These are phyloP conservation scores for Melangyna quadrimaculata DNA, from an alignment of 2,888 invertebrate species.

Conservation along the genomic window DNA sequence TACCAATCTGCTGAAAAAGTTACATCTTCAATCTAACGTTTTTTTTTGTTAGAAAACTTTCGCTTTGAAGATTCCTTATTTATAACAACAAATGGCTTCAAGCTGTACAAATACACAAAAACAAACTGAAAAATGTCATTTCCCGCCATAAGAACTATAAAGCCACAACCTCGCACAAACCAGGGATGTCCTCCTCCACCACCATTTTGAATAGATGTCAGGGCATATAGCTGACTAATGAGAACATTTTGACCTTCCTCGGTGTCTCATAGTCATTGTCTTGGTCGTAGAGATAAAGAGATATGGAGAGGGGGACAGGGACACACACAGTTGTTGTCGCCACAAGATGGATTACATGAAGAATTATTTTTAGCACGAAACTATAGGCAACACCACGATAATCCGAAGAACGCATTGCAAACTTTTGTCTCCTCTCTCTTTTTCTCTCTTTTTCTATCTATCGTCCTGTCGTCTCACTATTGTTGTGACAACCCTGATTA, in stretches of 20 bases:
- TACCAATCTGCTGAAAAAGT: no score
- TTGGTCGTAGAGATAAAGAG: not conserved
- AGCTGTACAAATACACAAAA: not conserved
- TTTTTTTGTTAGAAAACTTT: not conserved
- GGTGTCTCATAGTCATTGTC: not conserved
- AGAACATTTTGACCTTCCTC: conserved; percentile 22
- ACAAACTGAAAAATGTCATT: conserved; percentile 11
- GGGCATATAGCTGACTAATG: conserved; percentile 10
- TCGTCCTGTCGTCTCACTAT: not conserved
- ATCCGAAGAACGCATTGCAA: no score
- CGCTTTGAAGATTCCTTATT: not conserved
- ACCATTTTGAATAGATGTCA: conserved; percentile 9
- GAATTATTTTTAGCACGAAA: conserved; percentile 33
- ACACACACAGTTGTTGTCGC: not conserved
- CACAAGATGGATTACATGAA: conserved; percentile 36
- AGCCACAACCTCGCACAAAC: no score
- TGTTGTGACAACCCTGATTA: conserved; percentile 28
- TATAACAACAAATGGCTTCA: not conserved
- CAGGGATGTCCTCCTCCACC: conserved; percentile 8
- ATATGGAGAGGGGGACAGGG: not conserved
- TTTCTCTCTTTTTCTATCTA: not conserved
- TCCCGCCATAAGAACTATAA: conserved; percentile 10
- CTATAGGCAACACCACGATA: not conserved
- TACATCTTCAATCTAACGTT: not conserved
- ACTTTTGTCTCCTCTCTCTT: not conserved